Evolutionary conservation across 2,888 invertebrate species (phyloP), one percentile per base, ranked within the genome.

Genomic region (Leptopilina drosophilae): DNA sequence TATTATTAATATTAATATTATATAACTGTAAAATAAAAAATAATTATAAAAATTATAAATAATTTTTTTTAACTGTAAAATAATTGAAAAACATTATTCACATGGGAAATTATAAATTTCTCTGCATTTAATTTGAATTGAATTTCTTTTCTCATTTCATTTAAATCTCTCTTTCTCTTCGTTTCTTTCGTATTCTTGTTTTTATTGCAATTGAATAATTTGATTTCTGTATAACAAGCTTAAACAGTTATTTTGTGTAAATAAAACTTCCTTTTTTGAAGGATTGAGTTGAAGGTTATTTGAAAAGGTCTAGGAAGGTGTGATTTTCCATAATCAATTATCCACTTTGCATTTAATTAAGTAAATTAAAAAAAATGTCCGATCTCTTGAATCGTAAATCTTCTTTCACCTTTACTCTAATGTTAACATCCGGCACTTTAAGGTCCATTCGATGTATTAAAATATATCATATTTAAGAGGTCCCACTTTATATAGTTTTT

Each of bases 401-500:
- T 69, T 69, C 53, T 53, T 69, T 69, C 53, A 20, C 53, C 53
- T 69, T 69, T 53, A 33, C 67, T 53, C 69, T 67, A 69, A 26
- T 53, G 14, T 53, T 69, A 49, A 69, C 69, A 7, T 69, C 69
- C 53, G 69, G 49, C 49, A 49, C 69, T 69, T 69, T 69, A 69
- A 69, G 69, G 12, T 69, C 53, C 46, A 20, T 69, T 69, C 49
- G 69, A 49, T 15, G 49, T 46, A 69, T 69, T 69, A 69, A 53
- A 53, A 62, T 33, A 69, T 20, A 14, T 11, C 49, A 26, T 33
- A 33, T 33, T 69, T 69, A 12, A 53, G 46, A 49, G 26, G 26
- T 53, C 20, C 26, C 69, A 53, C 14, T 33, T 33, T 33, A 3
- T 33, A 4, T 33, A 5, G 33, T 4, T 33, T 33, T 33, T 33